Evolutionary conservation across 2,888 invertebrate species (phyloP).

Genomic region (Branchipolynoe longqiensis): DNA sequence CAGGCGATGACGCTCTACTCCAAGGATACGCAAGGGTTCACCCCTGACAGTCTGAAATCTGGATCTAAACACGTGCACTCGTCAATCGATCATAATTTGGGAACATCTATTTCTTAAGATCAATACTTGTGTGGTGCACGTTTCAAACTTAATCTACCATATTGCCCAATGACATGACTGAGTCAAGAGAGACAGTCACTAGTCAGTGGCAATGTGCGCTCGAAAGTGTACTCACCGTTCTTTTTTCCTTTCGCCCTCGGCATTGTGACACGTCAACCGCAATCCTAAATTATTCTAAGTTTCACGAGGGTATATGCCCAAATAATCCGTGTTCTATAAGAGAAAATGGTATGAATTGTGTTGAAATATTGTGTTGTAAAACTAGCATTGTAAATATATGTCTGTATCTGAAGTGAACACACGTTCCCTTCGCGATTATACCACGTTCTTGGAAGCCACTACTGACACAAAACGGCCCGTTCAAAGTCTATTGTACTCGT

Average conservation of each 20-base stretch:
- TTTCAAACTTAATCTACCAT: too few relatives aligned
- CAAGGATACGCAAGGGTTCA: too few relatives aligned
- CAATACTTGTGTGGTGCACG: too few relatives aligned
- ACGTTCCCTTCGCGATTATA: constrained; percentile 57
- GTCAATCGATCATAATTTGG: too few relatives aligned
- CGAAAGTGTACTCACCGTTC: constrained; percentile 52
- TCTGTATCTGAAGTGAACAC: constrained; percentile 51
- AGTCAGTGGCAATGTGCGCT: constrained; percentile 25
- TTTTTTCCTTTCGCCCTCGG: constrained; percentile 57
- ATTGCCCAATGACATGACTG: constrained; percentile 14
- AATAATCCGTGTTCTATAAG: constrained; percentile 58
- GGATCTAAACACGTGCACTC: too few relatives aligned
- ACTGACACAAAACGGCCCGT: background rate
- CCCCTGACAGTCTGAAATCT: too few relatives aligned
- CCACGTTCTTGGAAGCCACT: constrained; percentile 14
- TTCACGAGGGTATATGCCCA: constrained; percentile 63
- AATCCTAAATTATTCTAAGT: constrained; percentile 57
- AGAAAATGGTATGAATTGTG: constrained; percentile 60
- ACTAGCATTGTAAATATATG: constrained; percentile 59
- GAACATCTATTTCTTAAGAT: too few relatives aligned
- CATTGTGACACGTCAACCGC: constrained; percentile 52
- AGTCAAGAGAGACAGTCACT: constrained; percentile 16
- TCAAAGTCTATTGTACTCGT: constrained; percentile 7
- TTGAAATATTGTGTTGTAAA: constrained; percentile 53
- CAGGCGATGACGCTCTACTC: too few relatives aligned